Conservation (phyloP, 2,888 invertebrate species). For the Tenthredo mesomela region DNA sequence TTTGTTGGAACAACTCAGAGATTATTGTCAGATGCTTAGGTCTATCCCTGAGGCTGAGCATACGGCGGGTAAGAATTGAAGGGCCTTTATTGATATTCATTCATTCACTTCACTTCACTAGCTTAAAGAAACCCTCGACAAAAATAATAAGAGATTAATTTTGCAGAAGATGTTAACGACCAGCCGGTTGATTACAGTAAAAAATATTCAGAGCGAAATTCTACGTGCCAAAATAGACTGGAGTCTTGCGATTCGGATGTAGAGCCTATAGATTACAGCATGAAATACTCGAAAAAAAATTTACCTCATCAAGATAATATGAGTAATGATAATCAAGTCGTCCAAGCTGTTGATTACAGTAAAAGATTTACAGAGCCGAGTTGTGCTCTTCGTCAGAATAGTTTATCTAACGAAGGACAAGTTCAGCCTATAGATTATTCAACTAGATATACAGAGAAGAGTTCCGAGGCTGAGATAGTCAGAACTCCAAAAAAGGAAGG, state of each 20-base stretch:
- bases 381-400: neutral
- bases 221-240: constrained; percentile 43
- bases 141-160: neutral
- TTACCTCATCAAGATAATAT: constrained; percentile 28
- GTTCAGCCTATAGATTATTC: constrained; percentile 94
- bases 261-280: constrained; percentile 32
- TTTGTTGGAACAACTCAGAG: constrained; percentile 26
- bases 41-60: constrained; percentile 30
- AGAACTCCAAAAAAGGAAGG: constrained; percentile 66
- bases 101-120: no score
- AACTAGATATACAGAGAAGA: constrained; percentile 89
- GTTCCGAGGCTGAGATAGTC: constrained; percentile 74
- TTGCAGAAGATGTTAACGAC: constrained; percentile 72
- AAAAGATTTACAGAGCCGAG: constrained; percentile 40
- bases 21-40: constrained; percentile 40
- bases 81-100: neutral
- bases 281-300: constrained; percentile 24
- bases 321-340: neutral
- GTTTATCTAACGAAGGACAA: neutral
- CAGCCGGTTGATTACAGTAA: constrained; percentile 82
- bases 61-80: neutral
- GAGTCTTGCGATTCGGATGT: neutral
- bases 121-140: neutral
- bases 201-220: constrained; percentile 77
- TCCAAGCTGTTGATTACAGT: constrained; percentile 32